These are phyloP conservation scores for Premnoplex brunnescens DNA, from an alignment of 2,797 vertebrate genomes.

Conservation along the genomic window DNA sequence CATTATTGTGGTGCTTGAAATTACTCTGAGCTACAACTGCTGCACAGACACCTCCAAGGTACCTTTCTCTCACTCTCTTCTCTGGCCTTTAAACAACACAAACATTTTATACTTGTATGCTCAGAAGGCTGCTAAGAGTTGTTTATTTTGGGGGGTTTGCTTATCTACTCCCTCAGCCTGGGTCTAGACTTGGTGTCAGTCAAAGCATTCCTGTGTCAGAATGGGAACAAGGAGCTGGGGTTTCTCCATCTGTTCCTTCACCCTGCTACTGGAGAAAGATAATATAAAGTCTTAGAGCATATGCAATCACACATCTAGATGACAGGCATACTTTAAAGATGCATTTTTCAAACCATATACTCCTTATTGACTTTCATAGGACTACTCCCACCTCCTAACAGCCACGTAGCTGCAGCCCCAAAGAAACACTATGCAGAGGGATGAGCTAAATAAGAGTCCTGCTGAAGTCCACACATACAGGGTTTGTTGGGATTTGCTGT, in stretches of 20 bases:
- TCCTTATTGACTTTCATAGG: background rate
- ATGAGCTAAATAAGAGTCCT: background rate
- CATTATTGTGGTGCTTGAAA: background rate
- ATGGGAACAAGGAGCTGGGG: background rate
- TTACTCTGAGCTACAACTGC: background rate
- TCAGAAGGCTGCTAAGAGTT: background rate
- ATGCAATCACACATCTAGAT: background rate
- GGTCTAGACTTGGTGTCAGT: background rate
- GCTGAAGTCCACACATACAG: accelerated
- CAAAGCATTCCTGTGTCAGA: background rate
- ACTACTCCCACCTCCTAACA: background rate
- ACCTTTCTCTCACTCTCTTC: background rate
- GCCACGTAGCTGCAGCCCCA: background rate
- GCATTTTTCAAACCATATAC: background rate
- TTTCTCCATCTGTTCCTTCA: background rate
- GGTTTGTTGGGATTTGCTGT: background rate
- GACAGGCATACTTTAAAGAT: background rate
- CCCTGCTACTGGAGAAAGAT: background rate
- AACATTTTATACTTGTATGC: background rate
- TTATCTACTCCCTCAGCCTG: background rate
- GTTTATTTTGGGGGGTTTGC: background rate
- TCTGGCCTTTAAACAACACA: background rate
- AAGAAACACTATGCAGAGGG: background rate
- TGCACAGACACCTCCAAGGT: background rate
- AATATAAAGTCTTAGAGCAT: background rate